These are phyloP conservation scores for Pelagia noctiluca DNA, from an alignment of 30 jellyfish, hydroid and myxozoan genomes.

Conservation along the genomic window DNA sequence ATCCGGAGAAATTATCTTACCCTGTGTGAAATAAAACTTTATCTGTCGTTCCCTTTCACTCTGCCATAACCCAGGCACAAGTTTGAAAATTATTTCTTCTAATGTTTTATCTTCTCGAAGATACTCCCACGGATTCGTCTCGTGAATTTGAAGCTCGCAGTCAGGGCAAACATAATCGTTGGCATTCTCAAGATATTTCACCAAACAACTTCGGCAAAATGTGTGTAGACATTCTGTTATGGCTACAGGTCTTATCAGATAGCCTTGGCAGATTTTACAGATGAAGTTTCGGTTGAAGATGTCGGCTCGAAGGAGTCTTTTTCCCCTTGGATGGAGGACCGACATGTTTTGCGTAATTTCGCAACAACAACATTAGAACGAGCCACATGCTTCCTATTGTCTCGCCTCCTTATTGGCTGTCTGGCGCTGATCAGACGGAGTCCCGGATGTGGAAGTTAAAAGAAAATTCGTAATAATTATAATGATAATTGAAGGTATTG, in stretches of 20 bases:
- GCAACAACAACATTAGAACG: constrained; percentile 25
- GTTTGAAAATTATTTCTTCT: constrained; percentile 83
- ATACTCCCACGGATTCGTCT: constrained; percentile 97
- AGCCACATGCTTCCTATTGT: not conserved
- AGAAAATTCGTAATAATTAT: too few relatives aligned
- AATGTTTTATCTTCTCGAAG: constrained; percentile 92
- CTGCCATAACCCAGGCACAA: constrained; percentile 83
- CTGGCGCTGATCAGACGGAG: not conserved
- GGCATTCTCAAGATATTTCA: constrained; percentile 78
- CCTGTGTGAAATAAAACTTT: constrained; percentile 71
- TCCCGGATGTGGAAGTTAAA: too few relatives aligned
- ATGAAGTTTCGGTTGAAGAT: constrained; percentile 80
- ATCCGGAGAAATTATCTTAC: constrained; percentile 25
- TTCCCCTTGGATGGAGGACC: constrained; percentile 74
- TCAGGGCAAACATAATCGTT: constrained; percentile 86
- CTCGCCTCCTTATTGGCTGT: not conserved
- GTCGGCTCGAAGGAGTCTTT: constrained; percentile 66
- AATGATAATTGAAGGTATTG: too few relatives aligned
- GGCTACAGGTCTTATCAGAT: constrained; percentile 95
- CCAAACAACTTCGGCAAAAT: constrained; percentile 95
- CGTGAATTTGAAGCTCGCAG: constrained; percentile 88
- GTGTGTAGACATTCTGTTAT: constrained; percentile 97
- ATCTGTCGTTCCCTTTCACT: constrained; percentile 71
- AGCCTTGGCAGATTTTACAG: constrained; percentile 88
- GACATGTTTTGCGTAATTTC: constrained; percentile 46